Conservation (phyloP, 1,140 invertebrate genomes). For the Drosophila elegans region DNA sequence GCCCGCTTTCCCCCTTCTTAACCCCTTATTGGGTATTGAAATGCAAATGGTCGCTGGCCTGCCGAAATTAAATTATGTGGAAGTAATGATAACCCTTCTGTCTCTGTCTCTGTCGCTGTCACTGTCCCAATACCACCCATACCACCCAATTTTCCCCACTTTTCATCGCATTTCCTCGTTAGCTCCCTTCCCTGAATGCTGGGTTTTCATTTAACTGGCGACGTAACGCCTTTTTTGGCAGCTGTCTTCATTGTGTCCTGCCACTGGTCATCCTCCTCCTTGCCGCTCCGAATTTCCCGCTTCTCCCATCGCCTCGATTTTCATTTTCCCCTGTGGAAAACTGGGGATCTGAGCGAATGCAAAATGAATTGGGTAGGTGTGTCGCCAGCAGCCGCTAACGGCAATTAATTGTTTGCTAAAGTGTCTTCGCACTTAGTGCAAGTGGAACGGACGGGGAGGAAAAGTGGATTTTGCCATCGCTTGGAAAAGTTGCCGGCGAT, state of each 20-base stretch:
- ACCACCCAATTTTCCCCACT: background rate
- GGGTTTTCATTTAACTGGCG: conserved; percentile 65
- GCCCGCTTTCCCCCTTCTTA: background rate
- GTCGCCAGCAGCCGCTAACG: conserved; percentile 75
- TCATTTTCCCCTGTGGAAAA: conserved; percentile 17
- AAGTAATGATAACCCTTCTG: conserved; percentile 84
- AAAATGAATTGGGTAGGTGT: conserved; percentile 80
- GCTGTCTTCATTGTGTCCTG: conserved; percentile 64
- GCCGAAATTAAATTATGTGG: conserved; percentile 84
- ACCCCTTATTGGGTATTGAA: conserved; percentile 74
- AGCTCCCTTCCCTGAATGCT: background rate
- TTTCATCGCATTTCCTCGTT: background rate
- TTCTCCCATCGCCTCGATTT: conserved; percentile 25
- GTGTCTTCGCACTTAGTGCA: conserved; percentile 55
- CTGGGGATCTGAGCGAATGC: conserved; percentile 43
- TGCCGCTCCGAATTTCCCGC: conserved; percentile 1
- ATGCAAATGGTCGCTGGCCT: conserved; percentile 80
- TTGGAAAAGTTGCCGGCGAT: conserved; percentile 25
- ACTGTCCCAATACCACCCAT: background rate
- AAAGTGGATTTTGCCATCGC: conserved; percentile 1
- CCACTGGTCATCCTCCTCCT: background rate
- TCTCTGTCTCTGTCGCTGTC: conserved; percentile 40
- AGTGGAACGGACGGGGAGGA: conserved; percentile 18
- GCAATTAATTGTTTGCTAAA: conserved; percentile 76
- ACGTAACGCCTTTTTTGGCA: conserved; percentile 79